These are phyloP conservation scores for Arizona elegans DNA, from an alignment of 2,113 vertebrate species.

Conservation along the genomic window DNA sequence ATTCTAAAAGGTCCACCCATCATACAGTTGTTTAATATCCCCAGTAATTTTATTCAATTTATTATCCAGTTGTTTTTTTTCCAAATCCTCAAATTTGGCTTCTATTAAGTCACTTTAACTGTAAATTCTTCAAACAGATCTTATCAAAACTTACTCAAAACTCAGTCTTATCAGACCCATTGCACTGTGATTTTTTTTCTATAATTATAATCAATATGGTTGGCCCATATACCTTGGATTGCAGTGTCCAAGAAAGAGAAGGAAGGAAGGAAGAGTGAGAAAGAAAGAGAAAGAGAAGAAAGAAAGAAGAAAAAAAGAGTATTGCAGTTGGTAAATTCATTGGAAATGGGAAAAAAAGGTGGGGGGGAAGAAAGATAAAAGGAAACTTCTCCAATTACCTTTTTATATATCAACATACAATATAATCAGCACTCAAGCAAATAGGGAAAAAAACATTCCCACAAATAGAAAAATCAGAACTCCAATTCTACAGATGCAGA, in stretches of 20 bases:
- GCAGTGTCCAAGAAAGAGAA: neutral
- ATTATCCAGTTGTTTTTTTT: neutral
- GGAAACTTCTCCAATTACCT: neutral
- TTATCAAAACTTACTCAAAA: too few relatives aligned
- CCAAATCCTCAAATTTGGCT: neutral
- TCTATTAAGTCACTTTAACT: neutral
- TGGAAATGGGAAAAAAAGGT: neutral
- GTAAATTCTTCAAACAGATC: too few relatives aligned
- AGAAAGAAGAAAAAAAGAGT: too few relatives aligned
- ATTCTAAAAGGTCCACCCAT: neutral
- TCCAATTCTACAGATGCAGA: neutral
- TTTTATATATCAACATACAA: neutral
- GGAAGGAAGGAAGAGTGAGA: too few relatives aligned
- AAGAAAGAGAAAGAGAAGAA: too few relatives aligned
- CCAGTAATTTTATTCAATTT: neutral
- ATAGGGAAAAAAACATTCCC: neutral
- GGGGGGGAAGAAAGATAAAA: neutral
- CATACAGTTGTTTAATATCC: neutral
- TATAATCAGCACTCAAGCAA: neutral
- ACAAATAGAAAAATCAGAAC: neutral
- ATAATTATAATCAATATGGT: too few relatives aligned
- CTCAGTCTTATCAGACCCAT: too few relatives aligned
- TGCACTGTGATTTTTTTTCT: too few relatives aligned
- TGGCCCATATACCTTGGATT: too few relatives aligned
- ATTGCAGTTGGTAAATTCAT: neutral